Evolutionary conservation across 2,113 vertebrate species (phyloP).

Genomic region (Pelvicachromis taeniatus): DNA sequence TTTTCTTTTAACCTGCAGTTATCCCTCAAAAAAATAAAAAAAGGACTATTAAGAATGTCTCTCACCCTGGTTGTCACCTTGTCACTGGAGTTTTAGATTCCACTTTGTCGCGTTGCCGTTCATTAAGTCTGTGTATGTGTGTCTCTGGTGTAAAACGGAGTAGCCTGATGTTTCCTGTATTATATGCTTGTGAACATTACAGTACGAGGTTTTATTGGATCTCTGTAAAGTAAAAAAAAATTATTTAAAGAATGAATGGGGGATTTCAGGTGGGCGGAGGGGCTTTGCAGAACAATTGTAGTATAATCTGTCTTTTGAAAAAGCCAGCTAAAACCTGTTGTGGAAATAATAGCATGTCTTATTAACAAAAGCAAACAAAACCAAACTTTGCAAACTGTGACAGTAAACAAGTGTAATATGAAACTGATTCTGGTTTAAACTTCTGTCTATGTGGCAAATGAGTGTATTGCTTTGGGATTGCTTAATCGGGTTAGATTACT

Average conservation of each 20-base stretch:
- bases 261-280: neutral
- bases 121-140: neutral
- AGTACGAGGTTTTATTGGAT: neutral
- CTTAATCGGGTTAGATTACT: neutral
- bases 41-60: neutral
- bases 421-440: neutral
- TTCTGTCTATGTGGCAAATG: neutral
- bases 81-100: neutral
- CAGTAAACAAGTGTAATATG: neutral
- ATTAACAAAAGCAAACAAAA: neutral
- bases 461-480: neutral
- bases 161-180: fast-evolving
- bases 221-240: neutral
- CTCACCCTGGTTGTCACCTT: neutral
- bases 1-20: neutral
- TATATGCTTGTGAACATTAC: neutral
- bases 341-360: neutral
- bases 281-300: neutral
- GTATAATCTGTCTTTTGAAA: neutral
- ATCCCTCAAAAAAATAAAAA: neutral
- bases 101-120: fast-evolving
- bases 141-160: neutral
- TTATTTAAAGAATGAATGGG: neutral
- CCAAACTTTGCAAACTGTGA: neutral
- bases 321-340: neutral